Evolutionary conservation across 2,888 invertebrate species (phyloP).

Genomic region (Orthonevra nobilis): DNA sequence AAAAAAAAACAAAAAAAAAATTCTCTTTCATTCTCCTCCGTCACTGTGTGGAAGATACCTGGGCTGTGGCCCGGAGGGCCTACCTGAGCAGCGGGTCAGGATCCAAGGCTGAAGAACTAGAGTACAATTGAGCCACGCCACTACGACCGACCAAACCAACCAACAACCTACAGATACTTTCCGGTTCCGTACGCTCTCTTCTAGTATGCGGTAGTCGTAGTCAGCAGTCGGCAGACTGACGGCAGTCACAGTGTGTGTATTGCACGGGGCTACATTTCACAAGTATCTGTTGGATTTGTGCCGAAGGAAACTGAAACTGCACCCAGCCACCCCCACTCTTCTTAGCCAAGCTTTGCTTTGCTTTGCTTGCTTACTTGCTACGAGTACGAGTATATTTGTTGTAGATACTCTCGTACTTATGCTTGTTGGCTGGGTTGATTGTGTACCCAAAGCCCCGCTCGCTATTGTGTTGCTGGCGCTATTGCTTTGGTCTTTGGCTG

Average conservation of each 20-base stretch:
- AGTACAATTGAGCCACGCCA: slow-evolving; percentile 66
- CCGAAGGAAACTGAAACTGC: slow-evolving; percentile 66
- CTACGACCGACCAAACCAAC: slow-evolving; percentile 31
- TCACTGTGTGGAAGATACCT: too few species aligned
- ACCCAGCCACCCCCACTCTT: slow-evolving; percentile 30
- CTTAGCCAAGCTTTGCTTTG: slow-evolving; percentile 25
- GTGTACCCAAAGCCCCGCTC: slow-evolving; percentile 61
- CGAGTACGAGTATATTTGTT: slow-evolving; percentile 58
- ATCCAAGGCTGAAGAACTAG: slow-evolving; percentile 65
- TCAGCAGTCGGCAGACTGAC: too few species aligned
- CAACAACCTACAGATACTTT: slow-evolving; percentile 57
- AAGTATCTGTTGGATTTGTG: slow-evolving; percentile 64
- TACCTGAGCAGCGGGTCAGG: slow-evolving; percentile 33
- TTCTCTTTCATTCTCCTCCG: neutral
- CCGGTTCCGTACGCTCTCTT: slow-evolving; percentile 62
- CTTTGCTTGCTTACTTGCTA: too few species aligned
- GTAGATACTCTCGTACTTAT: slow-evolving; percentile 61
- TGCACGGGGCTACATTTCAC: slow-evolving; percentile 56
- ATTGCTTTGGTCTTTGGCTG: slow-evolving; percentile 58
- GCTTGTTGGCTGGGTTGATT: slow-evolving; percentile 60
- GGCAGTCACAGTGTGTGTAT: slow-evolving; percentile 49
- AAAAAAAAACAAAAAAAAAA: slow-evolving; percentile 12
- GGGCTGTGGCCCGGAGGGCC: slow-evolving; percentile 39
- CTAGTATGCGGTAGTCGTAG: too few species aligned
- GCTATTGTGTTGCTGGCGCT: slow-evolving; percentile 40